Conservation (phyloP, 2,888 invertebrate species). For the Sphecodes monilicornis region DNA sequence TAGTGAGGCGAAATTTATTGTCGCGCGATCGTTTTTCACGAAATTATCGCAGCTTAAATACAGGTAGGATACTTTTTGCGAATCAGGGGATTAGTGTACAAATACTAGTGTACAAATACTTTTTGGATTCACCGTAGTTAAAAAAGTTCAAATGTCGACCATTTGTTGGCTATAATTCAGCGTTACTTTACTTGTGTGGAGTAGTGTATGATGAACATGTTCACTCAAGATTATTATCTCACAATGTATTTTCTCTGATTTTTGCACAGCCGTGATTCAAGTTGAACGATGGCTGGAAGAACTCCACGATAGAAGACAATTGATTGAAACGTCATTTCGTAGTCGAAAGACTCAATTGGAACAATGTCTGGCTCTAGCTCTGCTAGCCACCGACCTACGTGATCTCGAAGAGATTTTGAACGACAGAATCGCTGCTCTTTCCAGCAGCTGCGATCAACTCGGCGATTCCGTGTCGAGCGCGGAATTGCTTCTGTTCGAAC, state of each 20-base stretch:
- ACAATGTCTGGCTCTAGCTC: constrained; percentile 90
- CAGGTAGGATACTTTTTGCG: no score
- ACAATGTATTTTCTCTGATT: background rate
- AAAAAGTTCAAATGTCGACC: no score
- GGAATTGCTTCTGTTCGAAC: constrained; percentile 88
- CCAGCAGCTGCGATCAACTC: constrained; percentile 86
- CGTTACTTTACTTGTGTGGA: no score
- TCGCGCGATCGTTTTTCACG: no score
- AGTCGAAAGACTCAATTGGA: constrained; percentile 91
- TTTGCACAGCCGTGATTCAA: constrained; percentile 87
- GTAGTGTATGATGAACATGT: no score
- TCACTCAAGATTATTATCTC: background rate
- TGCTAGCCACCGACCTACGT: constrained; percentile 90
- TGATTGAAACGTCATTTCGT: constrained; percentile 89
- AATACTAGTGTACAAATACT: no score
- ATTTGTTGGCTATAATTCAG: no score
- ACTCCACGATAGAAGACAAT: constrained; percentile 90
- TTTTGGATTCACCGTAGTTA: no score
- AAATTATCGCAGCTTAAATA: no score
- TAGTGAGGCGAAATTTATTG: no score
- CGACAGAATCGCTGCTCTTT: constrained; percentile 86
- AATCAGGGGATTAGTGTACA: no score
- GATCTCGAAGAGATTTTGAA: constrained; percentile 87
- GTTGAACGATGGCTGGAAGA: constrained; percentile 91
- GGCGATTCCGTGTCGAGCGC: constrained; percentile 91